Evolutionary conservation across 2,888 invertebrate species (phyloP).

Genomic region (Cantharis rufa): DNA sequence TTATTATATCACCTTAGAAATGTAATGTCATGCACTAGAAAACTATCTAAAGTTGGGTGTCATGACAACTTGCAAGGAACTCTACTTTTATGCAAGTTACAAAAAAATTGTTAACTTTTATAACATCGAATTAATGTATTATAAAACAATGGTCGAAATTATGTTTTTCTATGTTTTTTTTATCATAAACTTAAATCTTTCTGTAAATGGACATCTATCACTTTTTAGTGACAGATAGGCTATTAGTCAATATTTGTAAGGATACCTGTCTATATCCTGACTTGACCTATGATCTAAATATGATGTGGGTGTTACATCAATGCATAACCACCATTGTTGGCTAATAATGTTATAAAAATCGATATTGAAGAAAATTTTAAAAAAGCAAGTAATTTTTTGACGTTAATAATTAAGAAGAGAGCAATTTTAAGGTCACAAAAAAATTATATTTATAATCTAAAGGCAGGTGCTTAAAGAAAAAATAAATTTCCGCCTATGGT

Average conservation of each 20-base stretch:
- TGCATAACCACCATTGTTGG: conserved; percentile 10
- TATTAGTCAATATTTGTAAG: conserved; percentile 36
- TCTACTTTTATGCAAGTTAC: conserved; percentile 5
- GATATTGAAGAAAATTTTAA: background rate
- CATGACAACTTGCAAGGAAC: conserved; percentile 55
- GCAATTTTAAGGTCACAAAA: conserved; percentile 9
- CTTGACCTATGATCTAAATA: conserved; percentile 26
- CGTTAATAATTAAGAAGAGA: background rate
- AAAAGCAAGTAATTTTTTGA: background rate
- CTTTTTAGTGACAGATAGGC: conserved; percentile 31
- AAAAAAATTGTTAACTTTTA: background rate
- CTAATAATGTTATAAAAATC: conserved; percentile 14
- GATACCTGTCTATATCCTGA: conserved; percentile 29
- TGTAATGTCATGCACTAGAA: conserved; percentile 54
- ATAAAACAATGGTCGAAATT: background rate
- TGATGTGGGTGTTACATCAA: conserved; percentile 13
- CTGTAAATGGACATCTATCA: conserved; percentile 24
- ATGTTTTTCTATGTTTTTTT: conserved; percentile 5
- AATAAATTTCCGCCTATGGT: conserved; percentile 36
- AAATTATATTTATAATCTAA: conserved; percentile 35
- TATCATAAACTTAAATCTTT: conserved; percentile 26
- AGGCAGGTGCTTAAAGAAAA: conserved; percentile 40
- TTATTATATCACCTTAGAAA: conserved; percentile 50
- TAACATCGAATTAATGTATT: background rate
- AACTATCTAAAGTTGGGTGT: conserved; percentile 53